A percentile compares a stretch with the other conserved stretches of the same genome.
These are phyloP conservation scores for Podiceps cristatus DNA, from an alignment of 2,113 vertebrate species.

Conservation along the genomic window DNA sequence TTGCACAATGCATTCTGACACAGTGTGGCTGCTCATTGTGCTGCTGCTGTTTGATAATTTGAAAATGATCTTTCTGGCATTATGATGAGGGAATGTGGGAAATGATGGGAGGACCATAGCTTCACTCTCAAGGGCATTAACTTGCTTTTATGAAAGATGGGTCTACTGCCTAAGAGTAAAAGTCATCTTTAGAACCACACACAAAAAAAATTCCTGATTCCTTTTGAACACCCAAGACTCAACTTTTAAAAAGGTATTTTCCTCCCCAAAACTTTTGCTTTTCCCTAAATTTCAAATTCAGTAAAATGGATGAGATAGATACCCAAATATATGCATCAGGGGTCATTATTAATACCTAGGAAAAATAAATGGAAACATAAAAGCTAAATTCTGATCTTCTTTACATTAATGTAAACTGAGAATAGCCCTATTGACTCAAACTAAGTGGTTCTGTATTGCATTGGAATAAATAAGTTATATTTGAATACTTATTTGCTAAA, in stretches of 20 bases:
- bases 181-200: background rate
- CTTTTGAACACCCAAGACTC: background rate
- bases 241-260: background rate
- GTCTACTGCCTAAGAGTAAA: background rate
- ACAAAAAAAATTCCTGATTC: background rate
- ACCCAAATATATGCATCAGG: background rate
- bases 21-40: background rate
- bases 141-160: background rate
- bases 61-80: background rate
- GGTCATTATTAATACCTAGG: background rate
- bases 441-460: background rate
- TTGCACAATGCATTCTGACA: background rate
- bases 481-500: background rate
- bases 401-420: background rate
- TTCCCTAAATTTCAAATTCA: background rate
- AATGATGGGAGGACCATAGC: background rate
- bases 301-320: background rate
- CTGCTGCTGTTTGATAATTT: background rate
- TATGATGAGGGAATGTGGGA: background rate
- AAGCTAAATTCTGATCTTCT: background rate
- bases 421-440: background rate
- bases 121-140: background rate
- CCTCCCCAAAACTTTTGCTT: background rate
- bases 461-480: background rate
- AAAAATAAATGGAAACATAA: background rate